Evolutionary conservation across 2,888 invertebrate genomes (phyloP).

Genomic region (Nymphalis polychloros): DNA sequence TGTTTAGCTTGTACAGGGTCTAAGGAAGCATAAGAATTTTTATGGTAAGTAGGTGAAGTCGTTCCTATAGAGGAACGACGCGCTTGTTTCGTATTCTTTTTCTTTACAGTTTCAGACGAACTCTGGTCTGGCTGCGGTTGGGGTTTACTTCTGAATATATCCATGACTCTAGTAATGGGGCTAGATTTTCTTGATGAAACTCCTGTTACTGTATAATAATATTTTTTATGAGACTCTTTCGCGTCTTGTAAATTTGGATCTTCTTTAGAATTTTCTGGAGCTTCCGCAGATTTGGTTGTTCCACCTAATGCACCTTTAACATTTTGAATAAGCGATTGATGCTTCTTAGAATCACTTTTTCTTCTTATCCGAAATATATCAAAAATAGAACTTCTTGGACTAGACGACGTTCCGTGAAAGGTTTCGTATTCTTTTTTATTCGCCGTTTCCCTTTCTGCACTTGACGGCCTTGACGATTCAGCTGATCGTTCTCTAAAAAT

Average conservation of each 20-base stretch:
- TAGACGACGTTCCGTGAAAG: conserved; percentile 76
- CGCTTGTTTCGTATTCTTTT: conserved; percentile 64
- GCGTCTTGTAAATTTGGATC: conserved; percentile 57
- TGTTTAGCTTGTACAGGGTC: conserved; percentile 76
- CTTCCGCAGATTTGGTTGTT: conserved; percentile 61
- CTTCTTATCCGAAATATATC: conserved; percentile 76
- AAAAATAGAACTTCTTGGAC: conserved; percentile 77
- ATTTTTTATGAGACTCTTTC: conserved; percentile 75
- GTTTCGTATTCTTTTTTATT: conserved; percentile 74
- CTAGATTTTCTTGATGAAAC: conserved; percentile 75
- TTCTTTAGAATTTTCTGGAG: conserved; percentile 61
- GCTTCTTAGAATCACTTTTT: conserved; percentile 76
- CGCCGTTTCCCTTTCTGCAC: conserved; percentile 66
- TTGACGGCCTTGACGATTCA: conserved; percentile 67
- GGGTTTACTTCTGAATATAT: conserved; percentile 73
- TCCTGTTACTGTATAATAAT: conserved; percentile 78
- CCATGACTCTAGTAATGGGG: conserved; percentile 78
- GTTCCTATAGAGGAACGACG: conserved; percentile 76
- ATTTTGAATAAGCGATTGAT: conserved; percentile 59
- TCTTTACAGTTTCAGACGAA: conserved; percentile 60
- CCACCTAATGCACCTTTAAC: conserved; percentile 52
- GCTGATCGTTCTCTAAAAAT: conserved; percentile 70
- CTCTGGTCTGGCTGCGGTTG: conserved; percentile 60
- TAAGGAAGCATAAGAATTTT: conserved; percentile 75
- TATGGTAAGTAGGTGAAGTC: conserved; percentile 76